phyloP scores from a whole-genome alignment of 2,113 vertebrate species.

The Gymnogyps californianus region DNA sequence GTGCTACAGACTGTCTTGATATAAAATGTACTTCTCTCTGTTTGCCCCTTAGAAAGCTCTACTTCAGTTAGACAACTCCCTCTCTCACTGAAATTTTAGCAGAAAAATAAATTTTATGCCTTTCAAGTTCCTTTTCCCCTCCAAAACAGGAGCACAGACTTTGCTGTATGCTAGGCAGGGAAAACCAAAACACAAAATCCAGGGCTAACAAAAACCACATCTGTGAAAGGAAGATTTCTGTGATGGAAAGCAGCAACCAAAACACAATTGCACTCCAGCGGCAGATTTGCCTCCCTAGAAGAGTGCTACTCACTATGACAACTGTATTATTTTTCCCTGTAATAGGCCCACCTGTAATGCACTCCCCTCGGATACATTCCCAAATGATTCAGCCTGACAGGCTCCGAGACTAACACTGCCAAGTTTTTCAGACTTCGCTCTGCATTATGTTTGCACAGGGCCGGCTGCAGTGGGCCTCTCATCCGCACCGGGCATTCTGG shows the following conservation, averaged over 20 bases:
- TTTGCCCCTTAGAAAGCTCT: neutral
- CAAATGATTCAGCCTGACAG: neutral
- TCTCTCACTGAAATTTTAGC: neutral
- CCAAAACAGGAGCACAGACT: neutral
- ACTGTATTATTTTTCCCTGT: neutral
- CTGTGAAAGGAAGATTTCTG: neutral
- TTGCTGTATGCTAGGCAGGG: neutral
- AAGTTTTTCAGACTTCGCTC: neutral
- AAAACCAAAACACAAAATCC: neutral
- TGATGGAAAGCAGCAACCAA: neutral
- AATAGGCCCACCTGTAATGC: neutral
- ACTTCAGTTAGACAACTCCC: neutral
- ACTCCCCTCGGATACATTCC: neutral
- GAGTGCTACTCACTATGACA: neutral
- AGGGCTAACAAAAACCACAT: neutral
- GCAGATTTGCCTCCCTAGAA: neutral
- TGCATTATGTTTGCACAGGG: rapidly evolving
- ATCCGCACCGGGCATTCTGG: neutral
- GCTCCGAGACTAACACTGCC: neutral
- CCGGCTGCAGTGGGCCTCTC: neutral
- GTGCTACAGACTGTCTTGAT: neutral
- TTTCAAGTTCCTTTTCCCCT: neutral
- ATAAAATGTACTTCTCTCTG: neutral
- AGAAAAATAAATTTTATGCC: neutral
- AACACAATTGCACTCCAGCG: neutral